A percentile compares a stretch with the other conserved stretches of the same genome.
phyloP scores from a whole-genome alignment of 2,113 vertebrate genomes.

The Salvelinus fontinalis region DNA sequence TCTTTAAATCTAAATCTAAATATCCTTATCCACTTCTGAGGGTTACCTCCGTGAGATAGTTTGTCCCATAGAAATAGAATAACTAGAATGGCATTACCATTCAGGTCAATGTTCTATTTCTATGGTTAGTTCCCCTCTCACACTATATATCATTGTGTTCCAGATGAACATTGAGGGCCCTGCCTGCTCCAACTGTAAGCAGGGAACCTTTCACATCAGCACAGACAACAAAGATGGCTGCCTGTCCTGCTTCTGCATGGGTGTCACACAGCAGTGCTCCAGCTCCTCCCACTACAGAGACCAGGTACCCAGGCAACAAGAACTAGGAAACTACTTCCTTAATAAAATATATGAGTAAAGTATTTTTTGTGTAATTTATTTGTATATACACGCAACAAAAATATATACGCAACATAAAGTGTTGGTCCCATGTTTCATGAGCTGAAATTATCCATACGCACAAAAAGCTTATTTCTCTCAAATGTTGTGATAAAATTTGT shows the following conservation, averaged over 20 bases:
- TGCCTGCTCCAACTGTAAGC: constrained; percentile 82
- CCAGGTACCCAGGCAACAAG: constrained; percentile 67
- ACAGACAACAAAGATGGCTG: constrained; percentile 82
- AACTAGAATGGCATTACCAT: too few species aligned
- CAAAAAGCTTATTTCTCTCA: too few species aligned
- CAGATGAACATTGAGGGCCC: constrained; percentile 85
- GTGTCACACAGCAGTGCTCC: constrained; percentile 89
- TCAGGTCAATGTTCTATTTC: too few species aligned
- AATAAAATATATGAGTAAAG: not conserved
- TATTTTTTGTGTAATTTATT: too few species aligned
- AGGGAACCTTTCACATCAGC: constrained; percentile 85
- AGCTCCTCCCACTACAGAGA: constrained; percentile 84
- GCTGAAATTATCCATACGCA: too few species aligned
- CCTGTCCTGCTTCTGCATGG: constrained; percentile 97
- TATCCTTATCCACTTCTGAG: not conserved
- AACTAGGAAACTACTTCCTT: not conserved
- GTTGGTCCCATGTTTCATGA: too few species aligned
- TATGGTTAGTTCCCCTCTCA: not conserved
- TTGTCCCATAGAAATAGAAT: too few species aligned
- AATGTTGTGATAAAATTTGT: too few species aligned
- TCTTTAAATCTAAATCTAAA: too few species aligned
- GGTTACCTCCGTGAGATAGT: not conserved
- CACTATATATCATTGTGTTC: not conserved
- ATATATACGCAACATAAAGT: too few species aligned
- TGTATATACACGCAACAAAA: too few species aligned